Percentiles rank a stretch among this genome's conserved stretches.
Conservation (phyloP, 2,113 vertebrate species). For the Actenoides lindsayi region DNA sequence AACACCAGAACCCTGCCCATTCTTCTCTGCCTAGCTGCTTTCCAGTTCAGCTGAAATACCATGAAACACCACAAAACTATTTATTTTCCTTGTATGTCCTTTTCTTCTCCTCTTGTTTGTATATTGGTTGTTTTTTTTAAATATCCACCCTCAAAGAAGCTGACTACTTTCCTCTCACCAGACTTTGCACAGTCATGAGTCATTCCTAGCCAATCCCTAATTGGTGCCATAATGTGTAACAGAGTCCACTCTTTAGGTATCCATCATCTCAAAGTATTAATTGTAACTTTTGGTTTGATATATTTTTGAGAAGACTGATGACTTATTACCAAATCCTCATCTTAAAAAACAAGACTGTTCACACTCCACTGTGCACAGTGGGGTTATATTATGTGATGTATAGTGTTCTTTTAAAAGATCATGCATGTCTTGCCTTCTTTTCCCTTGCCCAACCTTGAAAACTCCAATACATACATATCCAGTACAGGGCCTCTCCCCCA, state of each 20-base stretch:
- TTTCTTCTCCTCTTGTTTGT: neutral
- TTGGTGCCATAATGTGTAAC: neutral
- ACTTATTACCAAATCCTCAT: neutral
- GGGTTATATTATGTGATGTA: neutral
- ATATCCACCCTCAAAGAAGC: neutral
- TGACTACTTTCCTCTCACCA: neutral
- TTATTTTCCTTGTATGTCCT: neutral
- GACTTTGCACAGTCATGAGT: neutral
- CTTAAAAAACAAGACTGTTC: neutral
- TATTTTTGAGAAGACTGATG: neutral
- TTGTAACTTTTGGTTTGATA: neutral
- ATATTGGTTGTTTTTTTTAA: rapidly evolving
- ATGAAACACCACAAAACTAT: neutral
- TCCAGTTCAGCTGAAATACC: neutral
- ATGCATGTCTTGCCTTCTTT: neutral
- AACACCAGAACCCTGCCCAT: rapidly evolving
- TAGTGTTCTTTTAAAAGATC: neutral
- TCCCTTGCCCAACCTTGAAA: neutral
- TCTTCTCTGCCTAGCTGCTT: neutral
- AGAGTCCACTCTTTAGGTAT: neutral
- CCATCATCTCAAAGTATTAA: neutral
- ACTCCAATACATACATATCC: neutral
- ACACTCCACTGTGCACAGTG: neutral
- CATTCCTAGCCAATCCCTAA: neutral
- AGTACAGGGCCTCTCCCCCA: neutral